These are phyloP conservation scores for Megaustenia siamemsis DNA, from an alignment of 2,888 invertebrate species.

Conservation along the genomic window DNA sequence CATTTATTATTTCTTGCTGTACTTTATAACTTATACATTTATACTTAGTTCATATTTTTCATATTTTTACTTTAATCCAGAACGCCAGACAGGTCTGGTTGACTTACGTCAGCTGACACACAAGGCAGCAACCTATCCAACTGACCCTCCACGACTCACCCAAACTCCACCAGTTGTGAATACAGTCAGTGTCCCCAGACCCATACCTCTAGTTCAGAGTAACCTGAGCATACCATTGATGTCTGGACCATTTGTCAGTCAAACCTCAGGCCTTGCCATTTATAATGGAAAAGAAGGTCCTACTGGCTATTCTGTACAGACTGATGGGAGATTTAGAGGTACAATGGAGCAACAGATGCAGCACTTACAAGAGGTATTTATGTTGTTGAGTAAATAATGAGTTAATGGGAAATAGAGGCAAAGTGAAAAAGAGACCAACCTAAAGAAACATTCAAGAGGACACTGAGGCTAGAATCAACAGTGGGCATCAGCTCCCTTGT, in stretches of 20 bases:
- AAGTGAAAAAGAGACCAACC: too few relatives aligned
- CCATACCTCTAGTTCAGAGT: constrained; percentile 71
- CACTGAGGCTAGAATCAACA: too few relatives aligned
- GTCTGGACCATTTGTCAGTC: neutral
- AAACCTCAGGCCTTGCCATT: neutral
- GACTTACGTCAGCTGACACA: constrained; percentile 60
- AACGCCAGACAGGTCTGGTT: constrained; percentile 62
- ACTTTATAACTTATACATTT: too few relatives aligned
- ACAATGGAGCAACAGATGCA: constrained; percentile 34
- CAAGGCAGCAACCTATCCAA: constrained; percentile 13
- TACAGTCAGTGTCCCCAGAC: constrained; percentile 71
- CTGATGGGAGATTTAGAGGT: constrained; percentile 31
- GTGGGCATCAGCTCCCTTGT: too few relatives aligned
- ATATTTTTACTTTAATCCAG: constrained; percentile 46
- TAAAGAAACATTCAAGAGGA: too few relatives aligned
- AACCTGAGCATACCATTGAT: constrained; percentile 56
- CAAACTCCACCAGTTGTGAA: constrained; percentile 58
- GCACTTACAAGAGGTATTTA: constrained; percentile 45
- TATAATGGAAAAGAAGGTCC: constrained; percentile 23
- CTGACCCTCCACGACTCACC: constrained; percentile 52
- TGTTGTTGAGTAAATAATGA: too few relatives aligned
- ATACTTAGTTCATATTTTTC: too few relatives aligned
- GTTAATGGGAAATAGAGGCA: too few relatives aligned
- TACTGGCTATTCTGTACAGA: constrained; percentile 6
- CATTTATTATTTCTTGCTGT: too few relatives aligned